Conservation (phyloP, 1,140 invertebrate genomes). For the Aphelenchoides fujianensis region DNA sequence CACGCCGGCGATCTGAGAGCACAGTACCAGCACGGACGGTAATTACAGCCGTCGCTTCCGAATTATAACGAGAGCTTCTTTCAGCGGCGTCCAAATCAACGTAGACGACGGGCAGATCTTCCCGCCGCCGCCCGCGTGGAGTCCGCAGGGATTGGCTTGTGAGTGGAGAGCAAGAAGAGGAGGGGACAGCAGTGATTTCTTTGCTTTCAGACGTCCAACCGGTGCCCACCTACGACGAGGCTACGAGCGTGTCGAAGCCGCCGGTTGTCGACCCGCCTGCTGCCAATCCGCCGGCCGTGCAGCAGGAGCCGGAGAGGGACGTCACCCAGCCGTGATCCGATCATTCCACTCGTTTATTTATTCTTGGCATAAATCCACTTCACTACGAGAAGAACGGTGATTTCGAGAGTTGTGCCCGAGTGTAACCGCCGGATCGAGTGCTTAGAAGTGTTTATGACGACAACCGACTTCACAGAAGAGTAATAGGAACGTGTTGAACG, state of each 20-base stretch:
- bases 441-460: not conserved
- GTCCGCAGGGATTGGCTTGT: not conserved
- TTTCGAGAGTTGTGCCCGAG: too few species aligned
- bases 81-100: conserved; percentile 14
- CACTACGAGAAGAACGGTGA: too few species aligned
- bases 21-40: not conserved
- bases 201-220: not conserved
- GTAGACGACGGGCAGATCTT: conserved; percentile 4
- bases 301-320: too few species aligned
- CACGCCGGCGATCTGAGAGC: not conserved
- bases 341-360: too few species aligned
- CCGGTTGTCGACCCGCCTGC: not conserved
- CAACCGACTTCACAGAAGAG: not conserved
- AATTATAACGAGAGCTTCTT: not conserved
- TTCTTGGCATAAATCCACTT: too few species aligned
- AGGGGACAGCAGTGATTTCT: not conserved
- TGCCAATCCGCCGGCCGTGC: too few species aligned
- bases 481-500: not conserved
- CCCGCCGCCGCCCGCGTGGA: not conserved
- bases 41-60: not conserved
- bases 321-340: too few species aligned
- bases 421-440: too few species aligned
- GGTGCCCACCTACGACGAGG: conserved; percentile 6
- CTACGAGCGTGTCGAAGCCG: conserved; percentile 2
- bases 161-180: not conserved